phyloP scores from a whole-genome alignment of 2,888 invertebrate species.

The Dichetophora obliterata region DNA sequence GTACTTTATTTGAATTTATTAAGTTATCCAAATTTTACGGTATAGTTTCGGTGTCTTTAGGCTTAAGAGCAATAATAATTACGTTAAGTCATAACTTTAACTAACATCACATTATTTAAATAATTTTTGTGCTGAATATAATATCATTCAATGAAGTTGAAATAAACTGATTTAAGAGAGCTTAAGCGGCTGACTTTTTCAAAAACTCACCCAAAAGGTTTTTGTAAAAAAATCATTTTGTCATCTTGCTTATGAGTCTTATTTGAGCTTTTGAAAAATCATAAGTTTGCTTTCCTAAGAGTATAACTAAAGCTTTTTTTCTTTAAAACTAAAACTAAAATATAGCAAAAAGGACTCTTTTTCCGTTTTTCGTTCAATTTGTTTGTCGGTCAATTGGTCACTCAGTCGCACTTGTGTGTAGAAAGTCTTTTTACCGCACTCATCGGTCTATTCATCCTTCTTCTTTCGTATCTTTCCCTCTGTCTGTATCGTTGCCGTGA shows the following conservation, averaged over 20 bases:
- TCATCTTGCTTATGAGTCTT: background rate
- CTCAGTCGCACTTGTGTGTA: slow-evolving; percentile 17
- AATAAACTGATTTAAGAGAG: background rate
- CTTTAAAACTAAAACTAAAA: background rate
- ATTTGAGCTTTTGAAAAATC: background rate
- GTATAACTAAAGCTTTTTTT: slow-evolving; percentile 29
- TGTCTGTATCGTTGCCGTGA: slow-evolving; percentile 92
- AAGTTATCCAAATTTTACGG: background rate
- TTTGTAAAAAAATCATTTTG: background rate
- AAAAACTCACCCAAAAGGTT: background rate
- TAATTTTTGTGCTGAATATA: background rate
- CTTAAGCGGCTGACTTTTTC: background rate
- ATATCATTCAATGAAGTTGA: background rate
- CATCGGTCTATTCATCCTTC: slow-evolving; percentile 76
- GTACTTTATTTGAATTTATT: background rate
- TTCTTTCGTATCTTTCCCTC: slow-evolving; percentile 91
- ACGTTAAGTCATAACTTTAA: background rate
- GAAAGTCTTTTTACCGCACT: background rate
- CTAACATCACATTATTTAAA: slow-evolving; percentile 18
- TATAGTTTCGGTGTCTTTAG: background rate
- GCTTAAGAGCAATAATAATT: background rate
- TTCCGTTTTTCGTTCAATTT: background rate
- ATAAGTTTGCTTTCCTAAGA: background rate
- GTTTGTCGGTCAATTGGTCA: slow-evolving; percentile 4
- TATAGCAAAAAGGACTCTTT: slow-evolving; percentile 9